phyloP scores from a whole-genome alignment of 2,797 vertebrate species.

The Lycodopsis pacificus region DNA sequence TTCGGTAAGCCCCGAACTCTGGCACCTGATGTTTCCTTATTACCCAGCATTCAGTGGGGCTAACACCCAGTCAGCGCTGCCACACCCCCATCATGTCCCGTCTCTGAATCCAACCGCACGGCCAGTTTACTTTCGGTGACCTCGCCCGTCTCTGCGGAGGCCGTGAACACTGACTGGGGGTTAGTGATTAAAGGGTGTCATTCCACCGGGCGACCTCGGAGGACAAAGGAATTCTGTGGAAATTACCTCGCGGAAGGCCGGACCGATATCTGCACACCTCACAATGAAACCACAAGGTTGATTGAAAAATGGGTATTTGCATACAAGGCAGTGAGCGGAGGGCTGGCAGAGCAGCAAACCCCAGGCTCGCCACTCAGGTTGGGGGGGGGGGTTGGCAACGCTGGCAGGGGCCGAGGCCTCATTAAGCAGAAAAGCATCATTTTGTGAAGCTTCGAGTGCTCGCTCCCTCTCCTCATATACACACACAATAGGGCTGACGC shows the following conservation, averaged over 20 bases:
- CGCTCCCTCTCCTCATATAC: background rate
- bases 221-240: conserved; percentile 73
- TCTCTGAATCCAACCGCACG: conserved; percentile 25
- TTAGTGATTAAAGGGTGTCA: conserved; percentile 77
- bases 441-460: conserved; percentile 32
- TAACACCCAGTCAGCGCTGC: conserved; percentile 11
- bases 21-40: conserved; percentile 14
- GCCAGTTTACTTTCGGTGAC: conserved; percentile 47
- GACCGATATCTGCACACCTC: conserved; percentile 58
- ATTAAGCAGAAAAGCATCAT: conserved; percentile 55
- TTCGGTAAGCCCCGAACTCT: conserved; percentile 7
- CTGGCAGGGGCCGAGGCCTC: conserved; percentile 42
- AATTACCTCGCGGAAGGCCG: conserved; percentile 70
- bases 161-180: conserved; percentile 46
- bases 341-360: conserved; percentile 37
- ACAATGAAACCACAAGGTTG: conserved; percentile 66
- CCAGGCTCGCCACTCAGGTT: conserved; percentile 20
- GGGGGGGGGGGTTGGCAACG: conserved; percentile 12
- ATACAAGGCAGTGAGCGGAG: conserved; percentile 59
- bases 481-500: conserved; percentile 55
- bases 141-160: conserved; percentile 37
- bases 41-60: conserved; percentile 14
- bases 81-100: conserved; percentile 5
- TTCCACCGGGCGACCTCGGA: conserved; percentile 63
- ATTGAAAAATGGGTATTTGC: conserved; percentile 79